These are phyloP conservation scores for Gallinago undulata DNA, from an alignment of 2,113 vertebrate genomes.

Conservation along the genomic window DNA sequence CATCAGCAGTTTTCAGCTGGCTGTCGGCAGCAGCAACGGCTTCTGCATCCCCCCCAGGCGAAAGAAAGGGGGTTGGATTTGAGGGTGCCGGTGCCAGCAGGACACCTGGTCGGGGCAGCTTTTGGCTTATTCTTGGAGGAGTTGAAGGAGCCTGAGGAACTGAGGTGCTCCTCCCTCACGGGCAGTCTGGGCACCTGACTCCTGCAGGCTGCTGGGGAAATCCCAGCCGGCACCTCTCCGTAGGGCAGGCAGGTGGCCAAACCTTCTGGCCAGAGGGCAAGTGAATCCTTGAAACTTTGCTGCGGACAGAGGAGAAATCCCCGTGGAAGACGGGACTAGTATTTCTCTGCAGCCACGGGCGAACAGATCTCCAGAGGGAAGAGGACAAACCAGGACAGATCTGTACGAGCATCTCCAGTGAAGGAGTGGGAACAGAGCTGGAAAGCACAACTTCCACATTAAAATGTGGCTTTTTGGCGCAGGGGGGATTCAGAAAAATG, in stretches of 20 bases:
- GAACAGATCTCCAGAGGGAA: background rate
- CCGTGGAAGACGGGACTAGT: background rate
- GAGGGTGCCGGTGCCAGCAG: background rate
- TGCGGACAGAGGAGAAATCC: background rate
- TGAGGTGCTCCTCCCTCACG: background rate
- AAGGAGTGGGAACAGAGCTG: rapidly evolving
- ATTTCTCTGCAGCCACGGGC: background rate
- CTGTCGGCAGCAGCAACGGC: background rate
- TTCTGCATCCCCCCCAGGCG: background rate
- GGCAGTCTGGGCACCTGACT: constrained; percentile 35
- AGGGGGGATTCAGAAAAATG: background rate
- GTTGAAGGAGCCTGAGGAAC: background rate
- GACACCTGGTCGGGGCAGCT: constrained; percentile 18
- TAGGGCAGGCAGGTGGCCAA: constrained; percentile 19
- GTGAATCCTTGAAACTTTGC: constrained; percentile 19
- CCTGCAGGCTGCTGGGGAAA: constrained; percentile 35
- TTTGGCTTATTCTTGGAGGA: background rate
- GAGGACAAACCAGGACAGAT: background rate
- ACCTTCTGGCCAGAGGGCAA: constrained; percentile 21
- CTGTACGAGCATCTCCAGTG: background rate
- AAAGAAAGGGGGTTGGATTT: background rate
- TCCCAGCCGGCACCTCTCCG: background rate
- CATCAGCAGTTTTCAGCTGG: constrained; percentile 31
- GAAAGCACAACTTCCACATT: background rate
- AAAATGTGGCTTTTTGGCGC: background rate